Evolutionary conservation across 1,140 invertebrate genomes (phyloP).

Genomic region (Uloborus diversus): DNA sequence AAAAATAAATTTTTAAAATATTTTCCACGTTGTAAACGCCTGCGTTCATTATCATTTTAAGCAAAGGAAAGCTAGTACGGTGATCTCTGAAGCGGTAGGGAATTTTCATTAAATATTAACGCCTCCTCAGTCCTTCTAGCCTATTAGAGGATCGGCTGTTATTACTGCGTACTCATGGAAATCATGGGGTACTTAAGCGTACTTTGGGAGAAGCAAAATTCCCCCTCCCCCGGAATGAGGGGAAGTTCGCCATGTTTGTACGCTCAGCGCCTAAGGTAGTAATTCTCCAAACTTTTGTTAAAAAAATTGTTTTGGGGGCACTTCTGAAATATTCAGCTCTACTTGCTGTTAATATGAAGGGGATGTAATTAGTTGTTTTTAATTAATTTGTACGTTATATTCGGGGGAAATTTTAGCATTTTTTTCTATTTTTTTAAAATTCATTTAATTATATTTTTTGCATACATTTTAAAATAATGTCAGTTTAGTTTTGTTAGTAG

Average conservation of each 20-base stretch:
- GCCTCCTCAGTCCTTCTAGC: constrained; percentile 9
- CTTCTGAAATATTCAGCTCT: too few species aligned
- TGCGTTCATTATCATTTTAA: constrained; percentile 25
- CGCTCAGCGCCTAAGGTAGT: neutral
- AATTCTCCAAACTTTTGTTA: too few species aligned
- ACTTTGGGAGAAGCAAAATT: constrained; percentile 5
- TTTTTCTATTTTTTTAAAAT: too few species aligned
- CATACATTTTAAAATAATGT: too few species aligned
- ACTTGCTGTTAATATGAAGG: too few species aligned
- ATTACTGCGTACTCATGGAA: neutral
- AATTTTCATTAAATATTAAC: constrained; percentile 41
- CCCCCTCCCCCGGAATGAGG: neutral
- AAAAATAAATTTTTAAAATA: constrained; percentile 28
- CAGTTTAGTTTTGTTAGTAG: too few species aligned
- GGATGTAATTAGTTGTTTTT: too few species aligned
- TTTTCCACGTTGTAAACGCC: neutral
- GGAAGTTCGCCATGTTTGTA: constrained; percentile 3
- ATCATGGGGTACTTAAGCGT: constrained; percentile 6
- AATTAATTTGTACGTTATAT: too few species aligned
- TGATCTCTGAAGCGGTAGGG: neutral
- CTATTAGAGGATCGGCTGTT: constrained; percentile 10
- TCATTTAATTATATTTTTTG: too few species aligned
- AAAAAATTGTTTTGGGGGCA: too few species aligned
- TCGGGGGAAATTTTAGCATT: too few species aligned
- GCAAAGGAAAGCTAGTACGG: neutral